Base-by-base conservation (phyloP, 2,797 vertebrate species). In the Malurus splendens region DNA sequence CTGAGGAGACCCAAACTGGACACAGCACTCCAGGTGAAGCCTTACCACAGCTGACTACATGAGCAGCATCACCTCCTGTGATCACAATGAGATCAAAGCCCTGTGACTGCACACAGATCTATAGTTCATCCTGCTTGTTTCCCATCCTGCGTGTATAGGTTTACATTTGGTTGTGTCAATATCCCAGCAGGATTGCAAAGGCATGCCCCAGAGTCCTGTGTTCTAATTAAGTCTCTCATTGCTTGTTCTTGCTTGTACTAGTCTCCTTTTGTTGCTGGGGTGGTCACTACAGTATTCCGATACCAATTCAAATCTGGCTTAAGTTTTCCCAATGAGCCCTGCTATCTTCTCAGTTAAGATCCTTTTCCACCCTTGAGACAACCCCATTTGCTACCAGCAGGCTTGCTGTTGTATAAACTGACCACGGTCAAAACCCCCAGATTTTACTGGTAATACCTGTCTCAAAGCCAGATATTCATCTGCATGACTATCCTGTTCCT, bases 391-490 rank as follows among this genome's bases (percentile, higher is more conserved):
- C 51, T 57, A 44, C 27, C 23, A 38, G 17, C 17, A 56, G 23
- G 18, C 23, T 65, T 0, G 0, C 10, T 57, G 5, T 23, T 44
- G 15, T 44, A 23, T 27, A 27, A 57, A 38, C 18, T 50, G 22
- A 16, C 14, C 1, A 0, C 27, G 28, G 51, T 38, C 14, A 44
- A 74, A 57, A 4, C 3, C 18, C 7, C 7, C 4, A 33, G 16
- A 27, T 51, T 51, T 36, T 44, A 22, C 22, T 44, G 27, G 3
- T n/a, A 38, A n/a, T 10, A 23, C 12, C 12, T 67, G 9, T 18
- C 24, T 54, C 25, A 55, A 61, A 68, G 25, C 12, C 33, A 33
- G 25, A 30, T 61, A 33, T 2, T 41, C 9, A n/a, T 55, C 22
- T 48, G 18, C 18, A 19, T 61, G 12, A 23, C 61, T 54, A 22